Base-by-base conservation (phyloP, 2,113 vertebrate species). In the Psephotus haematonotus region DNA sequence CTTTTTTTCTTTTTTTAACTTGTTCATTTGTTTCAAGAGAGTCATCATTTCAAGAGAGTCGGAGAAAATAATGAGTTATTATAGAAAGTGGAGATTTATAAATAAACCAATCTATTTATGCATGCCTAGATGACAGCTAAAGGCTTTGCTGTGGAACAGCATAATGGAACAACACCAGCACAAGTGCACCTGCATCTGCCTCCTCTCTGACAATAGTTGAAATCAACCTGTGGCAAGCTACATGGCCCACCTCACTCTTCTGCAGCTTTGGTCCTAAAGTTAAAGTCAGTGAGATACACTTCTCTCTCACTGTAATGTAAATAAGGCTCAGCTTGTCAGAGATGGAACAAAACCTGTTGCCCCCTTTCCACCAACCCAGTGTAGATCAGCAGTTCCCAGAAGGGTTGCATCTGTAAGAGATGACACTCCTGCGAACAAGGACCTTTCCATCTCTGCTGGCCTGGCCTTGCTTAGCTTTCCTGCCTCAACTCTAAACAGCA, bases 101-200 rank as follows among this genome's bases (percentile, higher is more conserved):
- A 97, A 97, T 86, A 95, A 96, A 43, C 39, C 16, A 41, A 43
- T 60, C 50, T 92, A 43, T 35, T 90, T 82, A 65, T 86, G 62
- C 63, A 83, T 89, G 81, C 70, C 16, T 53, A 70, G 47, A 71
- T 43, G 19, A 35, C 57, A 90, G 69, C 72, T 43, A 39, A 74
- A 63, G 69, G 28, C 46, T 91, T 74, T 92, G 20, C 72, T 59
- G 80, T 46, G 47, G 57, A 86, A 35, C 18, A 39, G 33, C 3
- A 0, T 19, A 71, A 69, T 0, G 8, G n/a, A 88, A 35, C 47
- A 85, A 24, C 27, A 76, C 7, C 23, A 69, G 78, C 59, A 96
- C 65, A 77, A 80, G 24, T 47, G 64, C 17, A 53, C 79, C 94
- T 94, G 31, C 63, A 70, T 60, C 44, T 94, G 50, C 37, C 31